phyloP scores from a whole-genome alignment of 92 coral and sea anemone species.

The Palythoa caribaeorum region DNA sequence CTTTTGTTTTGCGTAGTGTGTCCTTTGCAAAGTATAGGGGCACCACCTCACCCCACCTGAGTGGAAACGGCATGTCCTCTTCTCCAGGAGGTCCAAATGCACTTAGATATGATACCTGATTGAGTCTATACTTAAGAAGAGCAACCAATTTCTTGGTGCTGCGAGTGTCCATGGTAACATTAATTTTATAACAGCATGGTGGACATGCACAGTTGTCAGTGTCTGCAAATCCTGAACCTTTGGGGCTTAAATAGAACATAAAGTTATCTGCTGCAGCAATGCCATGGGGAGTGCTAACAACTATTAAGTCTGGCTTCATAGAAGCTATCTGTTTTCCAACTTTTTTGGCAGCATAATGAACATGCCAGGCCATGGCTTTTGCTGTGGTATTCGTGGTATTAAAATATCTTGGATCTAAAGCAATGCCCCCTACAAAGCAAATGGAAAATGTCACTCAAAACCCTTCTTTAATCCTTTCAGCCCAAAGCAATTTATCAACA shows the following conservation, averaged over 20 bases:
- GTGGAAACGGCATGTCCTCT: conserved; percentile 73
- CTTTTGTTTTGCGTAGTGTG: conserved; percentile 52
- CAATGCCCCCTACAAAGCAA: conserved; percentile 64
- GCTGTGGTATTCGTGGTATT: conserved; percentile 82
- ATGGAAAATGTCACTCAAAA: neutral
- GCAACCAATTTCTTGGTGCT: conserved; percentile 56
- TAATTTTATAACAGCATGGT: conserved; percentile 75
- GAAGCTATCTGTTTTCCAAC: conserved; percentile 69
- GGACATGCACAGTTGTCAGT: conserved; percentile 84
- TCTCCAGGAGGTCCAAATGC: conserved; percentile 82
- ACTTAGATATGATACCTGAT: conserved; percentile 72
- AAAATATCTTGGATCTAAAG: conserved; percentile 74
- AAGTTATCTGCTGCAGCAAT: conserved; percentile 74
- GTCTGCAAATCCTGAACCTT: conserved; percentile 70
- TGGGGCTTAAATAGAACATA: conserved; percentile 72
- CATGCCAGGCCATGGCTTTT: conserved; percentile 75
- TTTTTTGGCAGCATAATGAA: conserved; percentile 71
- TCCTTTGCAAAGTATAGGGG: conserved; percentile 70
- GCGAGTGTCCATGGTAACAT: conserved; percentile 71
- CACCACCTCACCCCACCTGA: conserved; percentile 82
- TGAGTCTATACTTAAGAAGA: conserved; percentile 53
- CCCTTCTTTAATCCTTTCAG: neutral
- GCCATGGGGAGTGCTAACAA: conserved; percentile 82
- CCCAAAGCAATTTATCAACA: too few relatives aligned
- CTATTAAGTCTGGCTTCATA: conserved; percentile 72